Conservation (phyloP, 2,888 invertebrate genomes). For the Apamea crenata region DNA sequence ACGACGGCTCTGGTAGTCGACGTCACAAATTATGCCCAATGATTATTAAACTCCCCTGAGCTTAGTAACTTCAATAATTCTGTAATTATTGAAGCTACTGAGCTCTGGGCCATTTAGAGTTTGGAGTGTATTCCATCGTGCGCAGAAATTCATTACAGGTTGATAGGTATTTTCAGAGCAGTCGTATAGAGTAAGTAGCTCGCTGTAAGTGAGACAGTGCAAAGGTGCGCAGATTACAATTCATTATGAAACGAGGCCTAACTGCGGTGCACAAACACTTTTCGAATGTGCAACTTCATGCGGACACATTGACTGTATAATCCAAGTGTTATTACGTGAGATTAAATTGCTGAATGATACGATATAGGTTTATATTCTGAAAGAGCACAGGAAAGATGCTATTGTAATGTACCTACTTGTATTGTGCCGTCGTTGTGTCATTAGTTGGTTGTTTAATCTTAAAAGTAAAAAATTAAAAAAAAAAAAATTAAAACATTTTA, state of each 20-base stretch:
- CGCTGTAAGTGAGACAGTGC: neutral
- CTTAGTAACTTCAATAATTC: too few relatives aligned
- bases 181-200: neutral
- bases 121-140: neutral
- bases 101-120: neutral
- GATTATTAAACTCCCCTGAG: too few relatives aligned
- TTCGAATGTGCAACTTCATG: constrained; percentile 22
- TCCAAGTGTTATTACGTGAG: neutral
- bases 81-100: neutral
- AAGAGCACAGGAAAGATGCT: neutral
- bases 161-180: neutral
- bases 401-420: neutral
- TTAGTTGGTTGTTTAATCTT: neutral
- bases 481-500: neutral
- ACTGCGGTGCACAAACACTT: constrained; percentile 1
- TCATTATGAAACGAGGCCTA: constrained; percentile 50
- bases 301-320: neutral
- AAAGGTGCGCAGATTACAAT: constrained; percentile 8
- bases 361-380: neutral
- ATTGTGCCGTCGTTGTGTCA: neutral
- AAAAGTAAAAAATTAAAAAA: too few relatives aligned
- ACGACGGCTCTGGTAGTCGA: too few relatives aligned
- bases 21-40: too few relatives aligned
- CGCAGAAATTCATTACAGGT: neutral
- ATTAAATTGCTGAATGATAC: neutral